Evolutionary conservation across 2,113 vertebrate species (phyloP), one percentile per base, ranked within the genome.

Genomic region (Taxidea taxus): DNA sequence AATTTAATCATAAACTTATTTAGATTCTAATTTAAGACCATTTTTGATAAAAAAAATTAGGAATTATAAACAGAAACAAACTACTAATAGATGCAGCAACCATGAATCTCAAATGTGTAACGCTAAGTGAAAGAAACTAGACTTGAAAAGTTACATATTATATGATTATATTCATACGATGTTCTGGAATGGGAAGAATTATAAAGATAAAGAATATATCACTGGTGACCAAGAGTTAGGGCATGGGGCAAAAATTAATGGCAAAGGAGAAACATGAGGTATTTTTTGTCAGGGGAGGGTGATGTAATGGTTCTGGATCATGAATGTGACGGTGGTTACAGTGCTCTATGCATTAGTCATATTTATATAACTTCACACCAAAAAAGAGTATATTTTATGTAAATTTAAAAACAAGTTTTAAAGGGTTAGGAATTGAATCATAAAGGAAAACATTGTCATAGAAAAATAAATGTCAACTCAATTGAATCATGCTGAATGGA

Each of bases 31-130:
- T 87, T 81, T 74, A 87, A 15, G 92, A 56, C 21, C 7, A 94
- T 49, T 80, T 70, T 68, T 15, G 78, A n/a, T 88, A 25, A 94
- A 94, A 94, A 92, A 92, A 85, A 14, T 91, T 68, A 93, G 18
- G 25, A 90, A 91, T 93, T 74, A 56, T 16, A 91, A 72, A 87
- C 10, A 77, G 29, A 25, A 70, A 80, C 27, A 74, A 82, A 44
- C 10, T 87, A 56, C 25, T 44, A 7, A 72, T 39, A 77, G 15
- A 77, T 34, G 16, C 1, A n/a, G 66, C 10, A 75, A 62, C 20
- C 15, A 47, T 96, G 42, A 80, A 90, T 87, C 29, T 87, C 62
- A 85, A 68, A 78, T 88, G 15, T 44, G 23, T 72, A 39, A 82
- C 16, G 20, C 6, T n/a, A 27, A 87, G 27, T 74, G 60, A 90